Evolutionary conservation across 2,888 invertebrate genomes (phyloP), one percentile per base, ranked within the genome.

Genomic region (Diarsia dahlii): DNA sequence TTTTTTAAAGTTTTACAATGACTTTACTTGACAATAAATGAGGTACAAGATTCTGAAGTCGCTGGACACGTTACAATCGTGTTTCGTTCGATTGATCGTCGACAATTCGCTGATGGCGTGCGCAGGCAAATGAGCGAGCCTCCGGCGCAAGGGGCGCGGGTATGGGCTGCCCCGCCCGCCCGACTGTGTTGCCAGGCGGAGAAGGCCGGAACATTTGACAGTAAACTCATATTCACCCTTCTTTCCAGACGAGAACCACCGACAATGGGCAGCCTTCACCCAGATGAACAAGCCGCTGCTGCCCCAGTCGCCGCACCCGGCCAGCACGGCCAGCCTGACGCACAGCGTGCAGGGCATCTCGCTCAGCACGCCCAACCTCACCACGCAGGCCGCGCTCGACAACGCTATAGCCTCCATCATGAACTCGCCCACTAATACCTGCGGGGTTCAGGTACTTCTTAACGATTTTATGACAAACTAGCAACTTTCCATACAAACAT

Each of bases 271-370:
- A 8, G 92, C 94, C 8, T 95, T 94, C 88, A 91, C 93, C 0
- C 90, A 93, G 9, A 87, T 95, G 65, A 94, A 91, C 87, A 94
- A 95, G 82, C 89, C 90, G 0, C 84, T 88, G 50, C 48, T 90
- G 28, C 89, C 92, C 0, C 91, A 84, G 56, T 94, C 95, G 0
- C 94, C 95, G 0, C 95, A 93, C 83, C 87, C 86, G 1, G 84
- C 93, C 0, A 93, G 91, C 76, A 93, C 96, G 0, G 94, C 94
- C 74, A 94, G 94, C 80, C 86, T 96, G 2, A 92, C 96, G 1
- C 95, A 91, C 88, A 96, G 95, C 88, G 96, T 96, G 6, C 96
- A 96, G 80, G 95, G 96, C 23, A 96, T 96, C 28, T 94, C 96
- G 0, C 91, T 96, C 0, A 89, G 92, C 84, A 90, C 95, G 8